Base-by-base conservation (phyloP, 1,140 invertebrate species). In the Anastrepha obliqua region DNA sequence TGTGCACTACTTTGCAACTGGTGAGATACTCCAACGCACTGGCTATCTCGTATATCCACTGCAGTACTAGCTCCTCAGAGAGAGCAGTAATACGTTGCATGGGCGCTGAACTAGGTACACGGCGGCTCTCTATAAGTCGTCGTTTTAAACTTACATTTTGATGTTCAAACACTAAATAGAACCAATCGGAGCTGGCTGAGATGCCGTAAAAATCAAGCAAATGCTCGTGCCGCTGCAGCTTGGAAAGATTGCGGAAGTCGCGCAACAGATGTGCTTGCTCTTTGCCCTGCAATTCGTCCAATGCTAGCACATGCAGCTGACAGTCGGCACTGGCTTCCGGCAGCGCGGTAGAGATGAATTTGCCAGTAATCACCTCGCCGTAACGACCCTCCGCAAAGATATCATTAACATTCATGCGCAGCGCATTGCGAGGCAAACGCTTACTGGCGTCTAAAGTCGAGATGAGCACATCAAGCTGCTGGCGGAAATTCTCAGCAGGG, bases 191-290 rank as follows among this genome's bases (percentile, higher is more conserved):
- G 74, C 96, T 96, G 92, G 97, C 97, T 90, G 96, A 97, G 42
- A 96, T 96, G 5, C 97, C 97, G 89, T 97, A 94, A 29, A 98
- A 94, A 74, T 95, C 94, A 6, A 97, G 94, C 0, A 98, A 93
- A 93, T 97, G 96, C 20, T 95, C 94, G 92, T 97, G 96, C 62
- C 94, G 94, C 88, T 95, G 95, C 2, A 95, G 93, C 91, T 95
- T 95, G 3, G 97, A 95, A 11, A 97, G 94, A 55, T 96, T 89
- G 88, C 97, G 96, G 55, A 98, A 91, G 89, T 97, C 96, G 70
- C 96, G 94, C 17, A 97, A 91, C 95, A 97, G 96, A 9, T 95
- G 89, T 64, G 94, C 94, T 88, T 96, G 96, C 17, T 96, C 95
- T 2, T 94, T 93, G 86, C 93, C 94, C 85, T 94, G 94, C 64